Conservation (phyloP, 2,888 invertebrate genomes). For the Rhamphomyia laevipes region DNA sequence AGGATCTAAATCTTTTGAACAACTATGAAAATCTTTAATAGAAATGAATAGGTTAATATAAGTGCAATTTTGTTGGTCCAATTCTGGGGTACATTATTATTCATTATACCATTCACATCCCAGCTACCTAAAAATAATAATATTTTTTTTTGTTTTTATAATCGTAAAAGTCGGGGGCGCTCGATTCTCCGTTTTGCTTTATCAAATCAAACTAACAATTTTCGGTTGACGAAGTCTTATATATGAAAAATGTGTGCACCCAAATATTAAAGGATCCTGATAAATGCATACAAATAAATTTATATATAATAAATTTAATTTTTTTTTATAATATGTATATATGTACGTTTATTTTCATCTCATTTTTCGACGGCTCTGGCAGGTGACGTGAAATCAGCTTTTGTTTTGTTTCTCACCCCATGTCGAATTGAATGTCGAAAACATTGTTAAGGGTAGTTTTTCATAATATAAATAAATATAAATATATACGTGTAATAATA, state of each 20-base stretch:
- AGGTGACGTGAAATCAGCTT: slow-evolving; percentile 39
- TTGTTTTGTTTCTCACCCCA: slow-evolving; percentile 35
- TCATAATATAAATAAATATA: too few species aligned
- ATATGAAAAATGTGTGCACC: neutral
- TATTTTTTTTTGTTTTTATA: neutral
- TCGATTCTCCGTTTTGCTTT: neutral
- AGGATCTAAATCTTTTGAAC: neutral
- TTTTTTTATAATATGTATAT: neutral
- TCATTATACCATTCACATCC: too few species aligned
- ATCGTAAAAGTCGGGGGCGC: slow-evolving; percentile 6
- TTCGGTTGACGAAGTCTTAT: neutral
- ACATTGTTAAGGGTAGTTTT: slow-evolving; percentile 16
- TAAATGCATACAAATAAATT: neutral
- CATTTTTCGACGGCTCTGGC: slow-evolving; percentile 20
- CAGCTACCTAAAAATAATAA: too few species aligned
- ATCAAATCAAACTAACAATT: neutral
- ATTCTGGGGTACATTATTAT: too few species aligned
- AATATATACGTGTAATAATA: too few species aligned
- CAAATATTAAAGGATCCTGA: neutral
- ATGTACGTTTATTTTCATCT: neutral
- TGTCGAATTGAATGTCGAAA: slow-evolving; percentile 27
- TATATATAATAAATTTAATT: neutral
- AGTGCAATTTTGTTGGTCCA: too few species aligned
- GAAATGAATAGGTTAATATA: too few species aligned
- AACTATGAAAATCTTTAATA: neutral